phyloP scores from a whole-genome alignment of 2,113 vertebrate genomes.

The Sphyrna mokarran region DNA sequence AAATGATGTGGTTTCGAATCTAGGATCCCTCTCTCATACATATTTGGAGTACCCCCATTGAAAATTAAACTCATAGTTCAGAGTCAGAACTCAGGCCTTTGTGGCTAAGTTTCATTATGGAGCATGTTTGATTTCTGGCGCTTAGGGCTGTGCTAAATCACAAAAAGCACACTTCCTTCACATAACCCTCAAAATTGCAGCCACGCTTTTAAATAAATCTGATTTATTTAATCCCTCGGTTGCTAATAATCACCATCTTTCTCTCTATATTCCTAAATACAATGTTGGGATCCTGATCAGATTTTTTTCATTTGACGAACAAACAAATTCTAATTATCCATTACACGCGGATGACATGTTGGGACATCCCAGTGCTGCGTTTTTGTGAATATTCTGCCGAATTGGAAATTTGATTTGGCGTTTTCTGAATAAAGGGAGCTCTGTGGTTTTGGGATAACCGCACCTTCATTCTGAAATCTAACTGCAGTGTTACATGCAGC shows the following conservation, averaged over 20 bases:
- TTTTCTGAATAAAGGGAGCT: background rate
- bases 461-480: background rate
- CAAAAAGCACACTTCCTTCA: background rate
- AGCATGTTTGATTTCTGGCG: background rate
- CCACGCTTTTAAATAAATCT: background rate
- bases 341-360: background rate
- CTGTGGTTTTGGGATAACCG: background rate
- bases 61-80: background rate
- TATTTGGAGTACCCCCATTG: background rate
- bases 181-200: background rate
- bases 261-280: background rate
- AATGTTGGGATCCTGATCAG: background rate
- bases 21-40: background rate
- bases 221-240: background rate
- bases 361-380: background rate
- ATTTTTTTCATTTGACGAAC: too few relatives aligned
- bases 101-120: background rate
- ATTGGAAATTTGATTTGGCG: background rate
- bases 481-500: background rate
- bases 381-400: background rate
- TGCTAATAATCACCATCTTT: background rate
- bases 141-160: background rate
- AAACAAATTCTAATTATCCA: background rate
- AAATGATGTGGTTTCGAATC: background rate
- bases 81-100: background rate